phyloP scores from a whole-genome alignment of 2,113 vertebrate genomes.

The Indri indri region DNA sequence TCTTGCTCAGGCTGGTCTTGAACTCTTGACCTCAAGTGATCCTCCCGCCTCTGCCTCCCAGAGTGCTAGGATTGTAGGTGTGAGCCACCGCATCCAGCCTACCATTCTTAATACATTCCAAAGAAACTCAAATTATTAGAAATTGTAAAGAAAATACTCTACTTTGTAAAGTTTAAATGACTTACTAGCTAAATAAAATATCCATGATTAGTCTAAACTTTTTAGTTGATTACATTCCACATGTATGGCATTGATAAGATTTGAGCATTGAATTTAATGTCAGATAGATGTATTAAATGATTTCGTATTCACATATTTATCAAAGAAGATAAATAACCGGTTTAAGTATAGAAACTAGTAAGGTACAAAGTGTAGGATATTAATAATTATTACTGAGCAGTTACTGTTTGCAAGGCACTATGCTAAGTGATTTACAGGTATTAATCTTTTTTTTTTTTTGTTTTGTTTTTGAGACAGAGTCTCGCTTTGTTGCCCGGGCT shows the following conservation, averaged over 20 bases:
- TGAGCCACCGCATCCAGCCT: neutral
- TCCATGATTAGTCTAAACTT: neutral
- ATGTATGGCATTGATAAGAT: neutral
- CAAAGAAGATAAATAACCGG: neutral
- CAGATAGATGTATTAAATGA: neutral
- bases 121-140: neutral
- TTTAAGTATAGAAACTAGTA: neutral
- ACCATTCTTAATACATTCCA: neutral
- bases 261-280: neutral
- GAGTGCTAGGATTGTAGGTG: too few relatives aligned
- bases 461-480: too few relatives aligned
- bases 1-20: too few relatives aligned
- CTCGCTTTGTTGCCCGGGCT: too few relatives aligned
- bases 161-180: conserved; percentile 37
- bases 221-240: neutral
- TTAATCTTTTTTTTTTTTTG: neutral
- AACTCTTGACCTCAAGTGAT: too few relatives aligned
- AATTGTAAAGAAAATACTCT: neutral
- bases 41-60: too few relatives aligned
- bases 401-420: neutral
- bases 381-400: neutral
- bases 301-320: neutral
- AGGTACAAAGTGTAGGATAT: neutral
- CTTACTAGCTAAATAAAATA: conserved; percentile 7
- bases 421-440: neutral